Conservation (phyloP, 2,797 vertebrate genomes). For the Pantherophis alleghaniensis region DNA sequence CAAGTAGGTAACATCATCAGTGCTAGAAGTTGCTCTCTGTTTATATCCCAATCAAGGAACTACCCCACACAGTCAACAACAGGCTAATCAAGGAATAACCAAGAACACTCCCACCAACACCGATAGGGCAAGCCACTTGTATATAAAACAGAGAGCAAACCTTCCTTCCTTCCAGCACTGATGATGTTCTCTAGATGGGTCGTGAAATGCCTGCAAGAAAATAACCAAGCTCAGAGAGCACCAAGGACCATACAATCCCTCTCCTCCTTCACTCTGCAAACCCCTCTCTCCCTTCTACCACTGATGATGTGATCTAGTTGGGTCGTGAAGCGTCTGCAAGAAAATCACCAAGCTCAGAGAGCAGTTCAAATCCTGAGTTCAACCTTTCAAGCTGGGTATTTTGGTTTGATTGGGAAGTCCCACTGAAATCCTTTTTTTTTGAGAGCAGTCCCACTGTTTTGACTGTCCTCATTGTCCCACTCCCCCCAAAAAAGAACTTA, state of each 20-base stretch:
- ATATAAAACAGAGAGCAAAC: neutral
- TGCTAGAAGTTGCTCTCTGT: neutral
- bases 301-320: neutral
- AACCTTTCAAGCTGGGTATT: neutral
- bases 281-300: too few species aligned
- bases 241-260: too few species aligned
- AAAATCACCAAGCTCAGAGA: neutral
- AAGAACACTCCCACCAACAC: neutral
- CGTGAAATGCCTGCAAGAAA: too few species aligned
- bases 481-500: slow-evolving; percentile 62
- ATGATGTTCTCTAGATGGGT: neutral
- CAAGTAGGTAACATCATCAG: neutral
- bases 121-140: neutral
- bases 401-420: neutral
- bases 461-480: too few species aligned
- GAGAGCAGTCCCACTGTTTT: neutral
- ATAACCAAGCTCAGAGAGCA: too few species aligned
- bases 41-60: neutral
- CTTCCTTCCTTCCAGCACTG: neutral
- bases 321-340: neutral
- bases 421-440: neutral
- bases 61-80: neutral
- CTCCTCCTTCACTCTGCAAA: too few species aligned
- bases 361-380: neutral
- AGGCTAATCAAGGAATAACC: neutral